phyloP scores from a whole-genome alignment of 2,797 vertebrate genomes.

The Antennarius maculatus region DNA sequence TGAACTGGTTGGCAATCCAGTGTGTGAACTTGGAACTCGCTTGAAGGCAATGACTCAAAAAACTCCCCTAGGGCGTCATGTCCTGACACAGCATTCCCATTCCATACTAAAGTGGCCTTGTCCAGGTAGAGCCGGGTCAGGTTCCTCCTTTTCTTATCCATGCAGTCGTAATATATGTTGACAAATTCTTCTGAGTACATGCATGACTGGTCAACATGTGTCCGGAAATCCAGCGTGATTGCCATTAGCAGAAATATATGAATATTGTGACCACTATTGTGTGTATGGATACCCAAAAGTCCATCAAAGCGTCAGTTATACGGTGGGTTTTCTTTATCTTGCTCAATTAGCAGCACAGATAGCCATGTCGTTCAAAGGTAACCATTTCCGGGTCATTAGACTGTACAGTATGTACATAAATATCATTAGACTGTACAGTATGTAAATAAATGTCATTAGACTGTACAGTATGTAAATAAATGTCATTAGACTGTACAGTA shows the following conservation, averaged over 20 bases:
- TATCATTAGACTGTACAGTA: too few relatives aligned
- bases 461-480: too few relatives aligned
- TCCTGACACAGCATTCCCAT: conserved; percentile 92
- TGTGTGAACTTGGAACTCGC: conserved; percentile 92
- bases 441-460: too few relatives aligned
- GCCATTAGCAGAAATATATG: conserved; percentile 59
- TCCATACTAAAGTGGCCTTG: conserved; percentile 96
- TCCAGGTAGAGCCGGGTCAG: conserved; percentile 93
- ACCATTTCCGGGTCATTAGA: conserved; percentile 43
- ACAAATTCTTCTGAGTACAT: conserved; percentile 96
- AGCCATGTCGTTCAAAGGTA: conserved; percentile 11
- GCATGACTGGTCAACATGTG: conserved; percentile 92
- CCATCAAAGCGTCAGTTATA: not conserved
- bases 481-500: too few relatives aligned
- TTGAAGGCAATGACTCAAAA: conserved; percentile 95
- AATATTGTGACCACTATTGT: not conserved
- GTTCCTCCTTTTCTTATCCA: conserved; percentile 95
- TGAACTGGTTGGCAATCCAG: conserved; percentile 97
- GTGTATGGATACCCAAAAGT: accelerated
- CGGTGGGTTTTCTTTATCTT: not conserved
- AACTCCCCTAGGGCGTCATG: conserved; percentile 91
- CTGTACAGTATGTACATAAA: too few relatives aligned
- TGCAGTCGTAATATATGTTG: conserved; percentile 96
- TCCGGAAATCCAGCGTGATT: conserved; percentile 88
- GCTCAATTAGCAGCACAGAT: not conserved